phyloP scores from a whole-genome alignment of 2,888 invertebrate genomes.

The Chalcosyrphus nemorum region DNA sequence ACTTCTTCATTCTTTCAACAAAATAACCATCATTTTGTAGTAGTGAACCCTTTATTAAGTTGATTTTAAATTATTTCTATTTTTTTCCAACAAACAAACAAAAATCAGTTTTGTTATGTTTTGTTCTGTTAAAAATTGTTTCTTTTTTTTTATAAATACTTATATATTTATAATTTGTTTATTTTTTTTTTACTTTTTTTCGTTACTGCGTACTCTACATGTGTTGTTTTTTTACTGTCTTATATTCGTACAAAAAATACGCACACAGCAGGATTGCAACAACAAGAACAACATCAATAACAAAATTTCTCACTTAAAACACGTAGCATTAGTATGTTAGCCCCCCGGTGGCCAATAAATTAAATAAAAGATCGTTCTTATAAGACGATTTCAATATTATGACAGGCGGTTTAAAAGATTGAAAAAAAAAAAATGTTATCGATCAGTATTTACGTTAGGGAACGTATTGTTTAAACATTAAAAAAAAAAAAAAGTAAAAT shows the following conservation, averaged over 20 bases:
- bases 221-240: conserved; percentile 63
- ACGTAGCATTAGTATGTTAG: conserved; percentile 66
- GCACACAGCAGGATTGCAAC: conserved; percentile 72
- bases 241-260: conserved; percentile 66
- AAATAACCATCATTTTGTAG: conserved; percentile 73
- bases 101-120: conserved; percentile 48
- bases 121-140: conserved; percentile 58
- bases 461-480: conserved; percentile 6
- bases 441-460: conserved; percentile 5
- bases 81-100: conserved; percentile 47
- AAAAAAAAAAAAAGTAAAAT: neutral
- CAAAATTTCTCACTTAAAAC: conserved; percentile 68
- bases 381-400: neutral
- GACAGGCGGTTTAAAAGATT: neutral
- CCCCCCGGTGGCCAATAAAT: conserved; percentile 38
- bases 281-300: conserved; percentile 72
- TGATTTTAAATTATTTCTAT: conserved; percentile 45
- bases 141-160: conserved; percentile 42
- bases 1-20: conserved; percentile 80
- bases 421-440: conserved; percentile 4
- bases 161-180: conserved; percentile 40
- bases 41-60: conserved; percentile 57
- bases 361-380: neutral
- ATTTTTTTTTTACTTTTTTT: conserved; percentile 56
- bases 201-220: conserved; percentile 67